Percentiles rank a stretch among this genome's conserved stretches.
phyloP scores from a whole-genome alignment of 2,888 invertebrate species.

The Empis livida region DNA sequence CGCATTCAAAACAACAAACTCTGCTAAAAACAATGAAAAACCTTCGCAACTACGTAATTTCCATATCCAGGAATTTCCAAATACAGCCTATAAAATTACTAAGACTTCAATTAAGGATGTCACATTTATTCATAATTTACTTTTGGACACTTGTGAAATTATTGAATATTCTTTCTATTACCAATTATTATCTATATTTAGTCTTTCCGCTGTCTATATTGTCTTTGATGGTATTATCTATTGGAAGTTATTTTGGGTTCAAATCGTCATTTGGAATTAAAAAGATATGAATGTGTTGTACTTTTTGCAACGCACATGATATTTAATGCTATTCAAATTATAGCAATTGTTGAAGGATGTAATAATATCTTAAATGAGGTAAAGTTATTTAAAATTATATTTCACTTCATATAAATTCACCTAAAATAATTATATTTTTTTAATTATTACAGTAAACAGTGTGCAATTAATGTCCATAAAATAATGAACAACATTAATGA shows the following conservation, averaged over 20 bases:
- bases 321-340: slow-evolving; percentile 28
- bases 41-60: no score
- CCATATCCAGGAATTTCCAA: no score
- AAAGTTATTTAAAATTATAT: background rate
- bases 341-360: slow-evolving; percentile 28
- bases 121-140: slow-evolving; percentile 26
- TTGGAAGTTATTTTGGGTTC: slow-evolving; percentile 28
- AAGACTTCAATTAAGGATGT: slow-evolving; percentile 23
- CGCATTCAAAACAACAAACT: no score
- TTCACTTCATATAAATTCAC: no score
- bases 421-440: background rate
- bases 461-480: slow-evolving; percentile 28
- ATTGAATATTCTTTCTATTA: slow-evolving; percentile 31
- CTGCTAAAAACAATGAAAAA: no score
- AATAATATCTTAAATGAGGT: slow-evolving; percentile 20
- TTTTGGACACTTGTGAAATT: slow-evolving; percentile 28
- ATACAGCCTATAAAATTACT: no score
- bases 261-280: slow-evolving; percentile 23
- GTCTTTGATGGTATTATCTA: slow-evolving; percentile 31
- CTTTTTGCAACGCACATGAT: slow-evolving; percentile 30
- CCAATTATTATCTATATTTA: slow-evolving; percentile 28
- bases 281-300: slow-evolving; percentile 28
- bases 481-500: slow-evolving; percentile 28
- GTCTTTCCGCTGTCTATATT: slow-evolving; percentile 31
- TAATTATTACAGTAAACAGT: slow-evolving; percentile 17